phyloP scores from a whole-genome alignment of 2,113 vertebrate genomes.

The Paratilapia polleni region DNA sequence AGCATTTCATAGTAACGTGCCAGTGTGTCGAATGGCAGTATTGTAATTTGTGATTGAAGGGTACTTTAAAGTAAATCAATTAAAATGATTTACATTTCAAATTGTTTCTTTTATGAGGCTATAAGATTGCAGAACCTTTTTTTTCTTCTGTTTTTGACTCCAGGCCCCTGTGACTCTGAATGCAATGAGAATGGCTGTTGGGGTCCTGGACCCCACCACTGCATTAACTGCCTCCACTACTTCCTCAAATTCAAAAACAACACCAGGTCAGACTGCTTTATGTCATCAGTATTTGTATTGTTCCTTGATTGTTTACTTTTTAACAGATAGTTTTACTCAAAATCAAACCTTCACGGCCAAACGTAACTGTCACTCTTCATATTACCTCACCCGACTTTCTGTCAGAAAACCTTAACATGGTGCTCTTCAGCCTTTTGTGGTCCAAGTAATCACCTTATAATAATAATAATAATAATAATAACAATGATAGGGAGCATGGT shows the following conservation, averaged over 20 bases:
- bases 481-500: no score
- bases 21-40: neutral
- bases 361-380: neutral
- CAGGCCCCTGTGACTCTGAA: conserved; percentile 94
- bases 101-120: neutral
- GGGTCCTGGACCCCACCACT: conserved; percentile 96
- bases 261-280: conserved; percentile 84
- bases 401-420: neutral
- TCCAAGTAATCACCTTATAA: no score
- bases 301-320: neutral
- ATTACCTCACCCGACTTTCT: neutral
- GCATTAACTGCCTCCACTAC: conserved; percentile 95
- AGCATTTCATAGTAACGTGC: neutral
- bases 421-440: neutral
- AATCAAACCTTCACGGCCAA: neutral
- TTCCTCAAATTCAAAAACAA: conserved; percentile 99
- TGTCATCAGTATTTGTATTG: neutral
- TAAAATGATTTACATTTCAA: neutral
- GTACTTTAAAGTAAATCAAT: neutral
- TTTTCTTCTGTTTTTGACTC: conserved; percentile 7
- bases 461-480: no score
- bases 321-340: neutral
- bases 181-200: conserved; percentile 95
- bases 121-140: neutral
- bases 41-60: neutral